A percentile compares a stretch with the other conserved stretches of the same genome.
These are phyloP conservation scores for Thyatira batis DNA, from an alignment of 2,888 invertebrate species.

Conservation along the genomic window DNA sequence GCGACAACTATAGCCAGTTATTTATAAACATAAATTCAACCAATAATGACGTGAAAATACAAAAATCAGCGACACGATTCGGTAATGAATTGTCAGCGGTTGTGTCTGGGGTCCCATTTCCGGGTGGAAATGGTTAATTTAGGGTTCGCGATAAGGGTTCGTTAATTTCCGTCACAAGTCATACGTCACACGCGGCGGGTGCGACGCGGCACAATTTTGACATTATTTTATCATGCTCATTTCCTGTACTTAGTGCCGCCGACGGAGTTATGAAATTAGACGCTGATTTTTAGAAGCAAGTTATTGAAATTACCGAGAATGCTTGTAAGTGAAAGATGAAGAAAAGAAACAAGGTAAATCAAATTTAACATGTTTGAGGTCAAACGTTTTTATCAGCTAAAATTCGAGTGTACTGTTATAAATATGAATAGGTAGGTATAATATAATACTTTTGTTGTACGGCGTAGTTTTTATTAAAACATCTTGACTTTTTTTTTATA, in stretches of 20 bases:
- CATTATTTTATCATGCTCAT: constrained; percentile 27
- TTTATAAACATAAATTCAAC: too few species aligned
- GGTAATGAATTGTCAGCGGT: constrained; percentile 43
- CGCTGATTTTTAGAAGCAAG: neutral
- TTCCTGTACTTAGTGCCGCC: constrained; percentile 13
- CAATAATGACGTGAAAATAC: neutral
- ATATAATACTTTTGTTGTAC: too few species aligned
- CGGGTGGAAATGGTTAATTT: constrained; percentile 57
- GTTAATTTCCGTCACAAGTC: constrained; percentile 62
- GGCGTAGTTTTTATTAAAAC: too few species aligned
- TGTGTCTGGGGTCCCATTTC: constrained; percentile 37
- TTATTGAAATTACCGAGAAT: neutral
- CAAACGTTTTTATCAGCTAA: too few species aligned
- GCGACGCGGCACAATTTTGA: constrained; percentile 27
- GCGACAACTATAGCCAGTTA: too few species aligned
- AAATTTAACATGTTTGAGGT: too few species aligned
- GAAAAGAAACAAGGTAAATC: too few species aligned
- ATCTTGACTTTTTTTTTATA: too few species aligned
- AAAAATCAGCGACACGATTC: constrained; percentile 13
- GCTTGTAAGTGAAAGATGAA: too few species aligned
- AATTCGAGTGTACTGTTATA: too few species aligned
- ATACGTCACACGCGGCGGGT: constrained; percentile 43
- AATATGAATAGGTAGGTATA: too few species aligned
- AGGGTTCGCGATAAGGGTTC: constrained; percentile 56
- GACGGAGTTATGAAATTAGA: neutral